Evolutionary conservation across 1,140 invertebrate species (phyloP), one percentile per base, ranked within the genome.

Genomic region (Rhizoglyphus robini): DNA sequence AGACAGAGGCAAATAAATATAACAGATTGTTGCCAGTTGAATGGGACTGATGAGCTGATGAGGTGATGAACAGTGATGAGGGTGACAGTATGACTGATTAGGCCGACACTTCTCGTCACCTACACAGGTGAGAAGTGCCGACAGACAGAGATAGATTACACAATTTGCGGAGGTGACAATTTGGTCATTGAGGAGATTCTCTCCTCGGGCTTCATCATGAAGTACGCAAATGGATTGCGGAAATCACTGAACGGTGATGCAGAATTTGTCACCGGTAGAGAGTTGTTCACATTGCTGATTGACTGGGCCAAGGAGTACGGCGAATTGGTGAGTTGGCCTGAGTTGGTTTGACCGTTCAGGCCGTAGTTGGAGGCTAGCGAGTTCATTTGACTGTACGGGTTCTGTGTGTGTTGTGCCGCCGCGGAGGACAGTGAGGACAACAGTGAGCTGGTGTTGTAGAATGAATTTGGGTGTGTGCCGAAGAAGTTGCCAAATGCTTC

Each of bases 181-280:
- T 64, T 64, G 34, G 41, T 18, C 13, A 64, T 15, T 20, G 38
- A 38, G 23, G 32, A 41, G 23, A 61, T 23, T 18, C 59, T 23
- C 2, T 64, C 63, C 20, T 57, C 63, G 30, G 47, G 41, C 51
- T 64, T 64, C 47, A 51, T 49, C 63, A 64, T 64, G 1, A 64
- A 30, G 41, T 64, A 64, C 15, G 63, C 63, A 61, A 59, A 61
- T 27, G 59, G 59, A 61, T 61, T 61, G 30, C 59, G 32, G n/a
- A 64, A 51, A 36, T 49, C 47, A 57, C n/a, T 64, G 23, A 64
- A 49, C 34, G 38, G 46, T 57, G 63, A 8, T n/a, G 25, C 41
- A 23, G n/a, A 13, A 23, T 8, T 32, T 4, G 38, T 54, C 5
- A 31, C 32, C 8, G 62, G 8, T 23, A 32, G 5, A n/a, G 30